phyloP scores from a whole-genome alignment of 2,888 invertebrate genomes.

The Blastobasis adustella region DNA sequence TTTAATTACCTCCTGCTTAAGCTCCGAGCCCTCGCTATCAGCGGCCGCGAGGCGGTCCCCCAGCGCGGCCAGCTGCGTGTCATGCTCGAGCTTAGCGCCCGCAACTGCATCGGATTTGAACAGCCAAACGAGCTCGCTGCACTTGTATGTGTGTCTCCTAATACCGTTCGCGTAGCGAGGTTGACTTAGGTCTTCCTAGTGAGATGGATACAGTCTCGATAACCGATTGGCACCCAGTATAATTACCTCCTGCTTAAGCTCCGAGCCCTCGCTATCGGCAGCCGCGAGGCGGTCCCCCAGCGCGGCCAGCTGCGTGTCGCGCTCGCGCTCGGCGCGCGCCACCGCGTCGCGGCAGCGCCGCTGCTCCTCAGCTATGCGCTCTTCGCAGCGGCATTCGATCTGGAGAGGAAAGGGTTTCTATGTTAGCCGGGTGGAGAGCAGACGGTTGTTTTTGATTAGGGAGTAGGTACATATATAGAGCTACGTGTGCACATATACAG shows the following conservation, averaged over 20 bases:
- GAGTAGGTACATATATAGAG: no score
- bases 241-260: constrained; percentile 68
- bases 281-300: constrained; percentile 58
- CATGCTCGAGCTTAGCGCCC: constrained; percentile 88
- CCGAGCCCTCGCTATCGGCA: constrained; percentile 68
- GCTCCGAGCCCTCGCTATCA: constrained; percentile 69
- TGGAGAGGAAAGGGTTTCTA: constrained; percentile 27
- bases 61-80: constrained; percentile 57
- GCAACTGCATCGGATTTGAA: constrained; percentile 78
- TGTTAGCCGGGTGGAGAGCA: no score
- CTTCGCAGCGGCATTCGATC: constrained; percentile 85
- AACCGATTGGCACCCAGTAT: no score
- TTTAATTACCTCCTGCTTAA: constrained; percentile 62
- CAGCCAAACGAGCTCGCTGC: no score
- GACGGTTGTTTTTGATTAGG: no score
- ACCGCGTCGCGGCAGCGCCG: constrained; percentile 88
- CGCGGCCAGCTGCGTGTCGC: constrained; percentile 59
- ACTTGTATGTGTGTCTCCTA: no score
- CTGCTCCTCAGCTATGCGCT: constrained; percentile 87
- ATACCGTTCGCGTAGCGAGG: no score
- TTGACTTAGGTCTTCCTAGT: no score
- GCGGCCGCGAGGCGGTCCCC: constrained; percentile 59
- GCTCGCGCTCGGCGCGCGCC: constrained; percentile 88
- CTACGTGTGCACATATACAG: no score
- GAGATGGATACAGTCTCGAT: no score